Conservation (phyloP, 2,888 invertebrate species). For the Mayetiola destructor region DNA sequence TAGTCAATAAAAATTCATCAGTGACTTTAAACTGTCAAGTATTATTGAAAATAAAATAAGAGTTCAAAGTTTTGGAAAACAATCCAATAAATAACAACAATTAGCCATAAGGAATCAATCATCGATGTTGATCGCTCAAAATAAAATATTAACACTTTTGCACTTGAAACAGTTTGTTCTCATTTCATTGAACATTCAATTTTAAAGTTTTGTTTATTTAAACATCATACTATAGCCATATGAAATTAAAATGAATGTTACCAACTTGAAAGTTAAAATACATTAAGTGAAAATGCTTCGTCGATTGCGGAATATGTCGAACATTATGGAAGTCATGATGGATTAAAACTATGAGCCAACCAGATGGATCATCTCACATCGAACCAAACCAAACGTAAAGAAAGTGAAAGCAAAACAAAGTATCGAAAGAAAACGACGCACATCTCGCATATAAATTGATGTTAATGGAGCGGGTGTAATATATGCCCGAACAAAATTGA, state of each 20-base stretch:
- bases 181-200: neutral
- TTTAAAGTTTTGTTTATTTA: neutral
- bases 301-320: neutral
- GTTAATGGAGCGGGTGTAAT: neutral
- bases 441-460: neutral
- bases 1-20: too few species aligned
- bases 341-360: neutral
- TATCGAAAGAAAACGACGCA: neutral
- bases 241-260: neutral
- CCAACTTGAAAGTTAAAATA: too few species aligned
- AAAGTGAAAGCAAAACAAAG: neutral
- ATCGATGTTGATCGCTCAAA: too few species aligned
- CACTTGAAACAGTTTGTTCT: neutral
- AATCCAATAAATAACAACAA: too few species aligned
- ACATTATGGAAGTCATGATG: neutral
- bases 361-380: constrained; percentile 1
- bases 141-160: neutral
- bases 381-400: too few species aligned
- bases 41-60: too few species aligned
- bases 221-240: neutral
- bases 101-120: constrained; percentile 1
- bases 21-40: too few species aligned
- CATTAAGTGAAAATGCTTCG: neutral
- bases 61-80: too few species aligned
- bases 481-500: constrained; percentile 1